Conservation (phyloP, 2,888 invertebrate species). For the Plebejus argus region DNA sequence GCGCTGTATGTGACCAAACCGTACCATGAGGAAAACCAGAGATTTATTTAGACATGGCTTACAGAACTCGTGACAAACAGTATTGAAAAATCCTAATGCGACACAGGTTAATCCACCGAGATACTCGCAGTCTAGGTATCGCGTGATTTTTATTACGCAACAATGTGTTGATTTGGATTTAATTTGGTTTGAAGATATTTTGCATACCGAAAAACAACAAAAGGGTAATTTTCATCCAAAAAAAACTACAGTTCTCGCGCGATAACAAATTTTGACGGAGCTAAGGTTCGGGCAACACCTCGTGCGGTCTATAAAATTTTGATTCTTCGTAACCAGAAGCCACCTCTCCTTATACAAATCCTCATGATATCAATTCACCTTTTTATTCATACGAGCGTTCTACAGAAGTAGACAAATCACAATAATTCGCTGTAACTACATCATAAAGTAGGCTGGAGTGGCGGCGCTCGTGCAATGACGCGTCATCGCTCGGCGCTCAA, state of each 20-base stretch:
- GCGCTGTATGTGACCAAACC: not conserved
- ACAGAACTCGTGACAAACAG: no score
- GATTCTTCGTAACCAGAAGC: not conserved
- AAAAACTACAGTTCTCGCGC: no score
- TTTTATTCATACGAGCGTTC: not conserved
- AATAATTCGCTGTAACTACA: not conserved
- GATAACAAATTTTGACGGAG: no score
- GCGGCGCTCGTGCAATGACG: not conserved
- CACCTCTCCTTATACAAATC: not conserved
- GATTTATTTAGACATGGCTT: not conserved
- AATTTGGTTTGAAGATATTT: no score
- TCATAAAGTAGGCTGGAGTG: not conserved
- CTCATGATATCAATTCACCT: not conserved
- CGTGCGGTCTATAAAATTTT: no score
- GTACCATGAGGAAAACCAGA: not conserved
- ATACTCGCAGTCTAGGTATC: no score
- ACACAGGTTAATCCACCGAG: no score
- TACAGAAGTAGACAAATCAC: not conserved
- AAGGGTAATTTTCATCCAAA: no score
- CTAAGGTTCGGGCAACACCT: not conserved
- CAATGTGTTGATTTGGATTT: no score
- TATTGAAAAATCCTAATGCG: no score
- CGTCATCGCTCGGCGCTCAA: conserved; percentile 3
- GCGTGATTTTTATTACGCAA: no score
- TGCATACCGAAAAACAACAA: no score